phyloP scores from a whole-genome alignment of 1,140 invertebrate genomes.

The Antheraea mylitta region DNA sequence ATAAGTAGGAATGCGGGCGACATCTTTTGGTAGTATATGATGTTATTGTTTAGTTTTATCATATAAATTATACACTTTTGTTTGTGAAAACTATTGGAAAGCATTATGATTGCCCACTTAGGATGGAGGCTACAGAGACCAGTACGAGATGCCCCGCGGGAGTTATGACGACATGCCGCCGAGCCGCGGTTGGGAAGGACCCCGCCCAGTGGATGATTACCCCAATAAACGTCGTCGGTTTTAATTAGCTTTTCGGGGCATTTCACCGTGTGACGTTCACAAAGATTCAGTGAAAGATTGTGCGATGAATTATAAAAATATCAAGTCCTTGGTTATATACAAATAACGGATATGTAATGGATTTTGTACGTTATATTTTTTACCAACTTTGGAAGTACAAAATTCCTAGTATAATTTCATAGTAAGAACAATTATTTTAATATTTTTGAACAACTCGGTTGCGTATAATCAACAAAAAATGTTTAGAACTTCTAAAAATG shows the following conservation, averaged over 20 bases:
- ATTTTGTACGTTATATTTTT: too few species aligned
- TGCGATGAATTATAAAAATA: neutral
- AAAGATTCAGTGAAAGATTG: slow-evolving; percentile 1
- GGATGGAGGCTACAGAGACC: slow-evolving; percentile 76
- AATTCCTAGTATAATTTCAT: too few species aligned
- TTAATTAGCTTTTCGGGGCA: slow-evolving; percentile 36
- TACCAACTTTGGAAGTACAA: too few species aligned
- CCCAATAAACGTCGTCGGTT: slow-evolving; percentile 75
- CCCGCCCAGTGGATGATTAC: slow-evolving; percentile 72
- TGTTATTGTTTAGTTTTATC: neutral
- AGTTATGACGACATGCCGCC: slow-evolving; percentile 68
- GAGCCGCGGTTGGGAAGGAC: slow-evolving; percentile 67
- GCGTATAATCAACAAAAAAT: too few species aligned
- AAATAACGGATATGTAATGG: slow-evolving; percentile 21
- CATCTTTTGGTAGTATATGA: neutral
- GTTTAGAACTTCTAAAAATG: too few species aligned
- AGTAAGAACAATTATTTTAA: too few species aligned
- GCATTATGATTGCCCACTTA: slow-evolving; percentile 74
- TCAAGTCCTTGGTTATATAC: slow-evolving; percentile 27
- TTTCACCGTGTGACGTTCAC: neutral
- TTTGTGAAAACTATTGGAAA: slow-evolving; percentile 42
- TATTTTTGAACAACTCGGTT: too few species aligned
- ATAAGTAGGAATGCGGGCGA: neutral
- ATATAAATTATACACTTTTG: slow-evolving; percentile 7
- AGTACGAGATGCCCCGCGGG: slow-evolving; percentile 71